Evolutionary conservation across 2,797 vertebrate species (phyloP), one percentile per base, ranked within the genome.

Genomic region (Emydoidea blandingii): DNA sequence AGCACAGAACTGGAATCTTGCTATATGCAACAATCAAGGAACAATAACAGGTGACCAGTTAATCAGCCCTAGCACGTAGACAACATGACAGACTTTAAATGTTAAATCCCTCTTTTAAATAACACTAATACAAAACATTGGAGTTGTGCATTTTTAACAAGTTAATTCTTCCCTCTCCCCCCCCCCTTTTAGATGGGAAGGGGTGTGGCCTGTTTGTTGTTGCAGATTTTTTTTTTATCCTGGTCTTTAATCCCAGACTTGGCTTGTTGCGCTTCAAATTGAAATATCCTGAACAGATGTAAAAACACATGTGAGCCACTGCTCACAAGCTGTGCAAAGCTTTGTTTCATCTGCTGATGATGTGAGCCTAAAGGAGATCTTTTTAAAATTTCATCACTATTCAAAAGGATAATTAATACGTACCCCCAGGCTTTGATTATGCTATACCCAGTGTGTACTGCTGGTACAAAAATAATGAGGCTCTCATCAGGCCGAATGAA

Each of bases 391-490:
- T 99, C 99, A 99, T 99, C 99, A 99, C 99, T 99, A 99, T 99
- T 99, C 99, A 99, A 99, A 99, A 99, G 99, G 99, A 99, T 99
- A 99, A 99, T 99, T 99, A 99, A 99, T 99, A 99, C 98, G 99
- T 99, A 99, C 99, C 99, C 99, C 98, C 99, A 99, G 99, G 99
- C 99, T 99, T 99, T 99, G 99, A 99, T 99, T 99, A 99, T 99
- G 98, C 99, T 98, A 98, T 98, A 99, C 99, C 98, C 98, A 98
- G 99, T 98, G 99, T 99, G 99, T 98, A 98, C 98, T 96, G 98
- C 98, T 98, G 98, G 98, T 98, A 98, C 98, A 98, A 98, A 99
- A 98, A 99, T 99, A 99, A 99, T 99, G 99, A 99, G 99, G 98
- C 98, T 98, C 99, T 99, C 99, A 98, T 99, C 99, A 99, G 98